Conservation (phyloP, 2,113 vertebrate genomes). For the Rhinichthys klamathensis region DNA sequence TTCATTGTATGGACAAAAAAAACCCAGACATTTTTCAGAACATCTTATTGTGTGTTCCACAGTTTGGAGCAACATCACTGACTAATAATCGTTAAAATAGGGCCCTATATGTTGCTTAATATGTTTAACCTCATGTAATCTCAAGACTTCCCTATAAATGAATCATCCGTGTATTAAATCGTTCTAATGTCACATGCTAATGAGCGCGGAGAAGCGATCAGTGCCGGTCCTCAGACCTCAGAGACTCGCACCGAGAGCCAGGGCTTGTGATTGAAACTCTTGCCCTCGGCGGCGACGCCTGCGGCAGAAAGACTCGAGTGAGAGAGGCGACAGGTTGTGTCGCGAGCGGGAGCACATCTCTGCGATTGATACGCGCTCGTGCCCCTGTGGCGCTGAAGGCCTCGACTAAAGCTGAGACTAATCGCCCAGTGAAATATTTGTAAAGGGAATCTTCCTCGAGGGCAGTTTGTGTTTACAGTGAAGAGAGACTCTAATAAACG, state of each 20-base stretch:
- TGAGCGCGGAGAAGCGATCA: too few species aligned
- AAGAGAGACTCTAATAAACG: conserved; percentile 10
- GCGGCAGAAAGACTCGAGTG: background rate
- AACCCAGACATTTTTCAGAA: too few species aligned
- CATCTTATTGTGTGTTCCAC: too few species aligned
- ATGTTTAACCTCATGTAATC: background rate
- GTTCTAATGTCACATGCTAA: conserved; percentile 8
- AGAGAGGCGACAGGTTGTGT: conserved; percentile 25
- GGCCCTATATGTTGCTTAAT: too few species aligned
- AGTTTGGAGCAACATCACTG: too few species aligned
- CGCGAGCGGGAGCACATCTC: background rate
- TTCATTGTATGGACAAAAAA: too few species aligned
- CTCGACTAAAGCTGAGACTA: background rate
- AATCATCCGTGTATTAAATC: background rate
- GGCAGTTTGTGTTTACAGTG: conserved; percentile 8
- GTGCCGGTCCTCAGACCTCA: too few species aligned
- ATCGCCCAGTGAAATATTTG: conserved; percentile 1
- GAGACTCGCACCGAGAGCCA: background rate
- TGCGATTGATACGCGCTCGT: conserved; percentile 3
- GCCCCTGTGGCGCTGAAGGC: background rate
- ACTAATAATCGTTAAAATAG: too few species aligned
- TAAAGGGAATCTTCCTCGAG: background rate
- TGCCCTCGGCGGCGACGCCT: background rate
- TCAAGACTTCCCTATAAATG: background rate
- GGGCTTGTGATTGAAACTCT: conserved; percentile 30